Evolutionary conservation across 2,113 vertebrate species (phyloP).

Genomic region (Pomatostomus ruficeps): DNA sequence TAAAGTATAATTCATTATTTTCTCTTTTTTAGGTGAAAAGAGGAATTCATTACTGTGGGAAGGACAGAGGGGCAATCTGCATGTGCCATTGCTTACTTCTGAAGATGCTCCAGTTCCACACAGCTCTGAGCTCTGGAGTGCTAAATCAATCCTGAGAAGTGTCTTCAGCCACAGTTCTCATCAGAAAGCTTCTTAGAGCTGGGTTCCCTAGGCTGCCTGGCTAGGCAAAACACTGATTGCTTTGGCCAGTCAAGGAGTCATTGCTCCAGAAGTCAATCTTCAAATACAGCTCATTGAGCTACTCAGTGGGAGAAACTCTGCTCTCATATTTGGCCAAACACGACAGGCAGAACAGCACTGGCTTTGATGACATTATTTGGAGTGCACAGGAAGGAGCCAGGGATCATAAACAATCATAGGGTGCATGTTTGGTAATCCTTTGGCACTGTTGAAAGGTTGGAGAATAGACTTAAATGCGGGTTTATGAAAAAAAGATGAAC

Average conservation of each 20-base stretch:
- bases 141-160: not conserved
- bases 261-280: not conserved
- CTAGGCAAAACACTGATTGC: not conserved
- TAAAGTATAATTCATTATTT: not conserved
- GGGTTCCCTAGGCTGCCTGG: not conserved
- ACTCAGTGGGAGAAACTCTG: not conserved
- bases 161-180: not conserved
- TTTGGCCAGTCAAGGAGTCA: not conserved
- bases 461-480: not conserved
- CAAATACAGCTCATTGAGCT: not conserved
- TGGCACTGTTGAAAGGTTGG: not conserved
- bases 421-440: not conserved
- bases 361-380: not conserved
- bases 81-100: not conserved
- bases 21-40: not conserved
- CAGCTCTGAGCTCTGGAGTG: not conserved
- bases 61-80: not conserved
- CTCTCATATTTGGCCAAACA: not conserved
- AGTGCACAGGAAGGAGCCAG: not conserved
- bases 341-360: not conserved
- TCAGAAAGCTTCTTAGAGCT: not conserved
- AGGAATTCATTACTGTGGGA: not conserved
- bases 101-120: not conserved
- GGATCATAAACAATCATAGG: not conserved
- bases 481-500: not conserved